phyloP scores from a whole-genome alignment of 2,797 vertebrate species.

The Xenopus petersii region DNA sequence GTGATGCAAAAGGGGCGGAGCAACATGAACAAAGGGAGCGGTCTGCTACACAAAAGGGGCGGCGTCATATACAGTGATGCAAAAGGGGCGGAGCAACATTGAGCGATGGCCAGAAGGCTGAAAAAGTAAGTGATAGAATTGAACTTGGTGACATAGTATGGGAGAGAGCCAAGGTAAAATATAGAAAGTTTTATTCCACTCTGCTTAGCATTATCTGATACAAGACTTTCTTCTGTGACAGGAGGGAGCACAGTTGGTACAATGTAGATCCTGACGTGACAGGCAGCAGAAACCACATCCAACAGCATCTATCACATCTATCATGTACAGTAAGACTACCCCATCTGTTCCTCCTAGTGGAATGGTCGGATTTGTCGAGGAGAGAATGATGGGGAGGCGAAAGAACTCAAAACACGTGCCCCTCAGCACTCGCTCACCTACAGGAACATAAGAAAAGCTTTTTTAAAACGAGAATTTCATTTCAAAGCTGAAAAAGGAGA shows the following conservation, averaged over 20 bases:
- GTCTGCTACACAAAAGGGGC: no score
- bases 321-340: slow-evolving; percentile 8
- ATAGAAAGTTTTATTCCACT: slow-evolving; percentile 22
- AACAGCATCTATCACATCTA: neutral
- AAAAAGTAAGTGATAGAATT: no score
- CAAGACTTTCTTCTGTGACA: neutral
- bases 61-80: no score
- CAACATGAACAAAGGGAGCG: no score
- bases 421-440: slow-evolving; percentile 9
- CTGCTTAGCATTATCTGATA: slow-evolving; percentile 2
- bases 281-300: slow-evolving; percentile 12
- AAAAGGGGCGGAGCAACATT: no score
- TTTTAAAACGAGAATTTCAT: no score
- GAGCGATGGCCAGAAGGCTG: no score
- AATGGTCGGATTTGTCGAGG: slow-evolving; percentile 19
- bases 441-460: neutral
- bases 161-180: slow-evolving; percentile 1
- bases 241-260: neutral
- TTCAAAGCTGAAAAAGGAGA: no score
- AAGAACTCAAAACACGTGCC: slow-evolving; percentile 5
- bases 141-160: no score
- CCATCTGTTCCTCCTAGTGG: slow-evolving; percentile 20
- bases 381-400: neutral
- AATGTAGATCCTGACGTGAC: slow-evolving; percentile 8
- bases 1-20: no score